Evolutionary conservation across 2,888 invertebrate species (phyloP).

Genomic region (Piscicola geometra): DNA sequence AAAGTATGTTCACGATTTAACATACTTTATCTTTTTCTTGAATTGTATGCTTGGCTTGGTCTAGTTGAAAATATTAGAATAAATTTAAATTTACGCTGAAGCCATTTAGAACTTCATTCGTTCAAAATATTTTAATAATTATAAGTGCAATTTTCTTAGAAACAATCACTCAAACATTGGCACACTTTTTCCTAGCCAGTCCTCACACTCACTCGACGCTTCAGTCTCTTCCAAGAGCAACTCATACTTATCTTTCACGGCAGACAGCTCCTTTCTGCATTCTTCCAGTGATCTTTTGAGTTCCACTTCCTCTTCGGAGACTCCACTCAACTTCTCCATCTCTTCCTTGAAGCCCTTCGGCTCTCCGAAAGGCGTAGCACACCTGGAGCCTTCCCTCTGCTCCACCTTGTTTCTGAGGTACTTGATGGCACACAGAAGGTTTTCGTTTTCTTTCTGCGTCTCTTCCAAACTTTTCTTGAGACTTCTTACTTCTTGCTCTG

Average conservation of each 20-base stretch:
- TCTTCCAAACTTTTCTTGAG: conserved; percentile 77
- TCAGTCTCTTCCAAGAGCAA: neutral
- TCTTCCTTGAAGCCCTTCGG: conserved; percentile 27
- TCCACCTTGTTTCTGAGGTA: conserved; percentile 36
- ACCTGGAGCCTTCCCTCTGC: conserved; percentile 32
- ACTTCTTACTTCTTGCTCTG: conserved; percentile 72
- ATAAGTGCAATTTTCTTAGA: too few relatives aligned
- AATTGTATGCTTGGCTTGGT: too few relatives aligned
- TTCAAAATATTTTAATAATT: too few relatives aligned
- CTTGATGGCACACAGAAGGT: conserved; percentile 36
- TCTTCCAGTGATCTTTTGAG: conserved; percentile 20
- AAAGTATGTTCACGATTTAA: too few relatives aligned
- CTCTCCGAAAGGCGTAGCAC: conserved; percentile 36
- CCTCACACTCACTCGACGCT: neutral
- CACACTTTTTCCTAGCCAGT: neutral
- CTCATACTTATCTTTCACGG: conserved; percentile 26
- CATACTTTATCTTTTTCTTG: too few relatives aligned
- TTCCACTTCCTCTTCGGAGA: conserved; percentile 21
- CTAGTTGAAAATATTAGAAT: too few relatives aligned
- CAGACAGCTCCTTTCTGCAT: conserved; percentile 22
- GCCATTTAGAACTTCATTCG: too few relatives aligned
- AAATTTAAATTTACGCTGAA: too few relatives aligned
- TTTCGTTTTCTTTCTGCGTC: conserved; percentile 39
- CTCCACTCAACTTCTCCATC: conserved; percentile 25
- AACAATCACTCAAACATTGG: too few relatives aligned